Percentiles rank a stretch among this genome's conserved stretches.
Conservation (phyloP, 2,113 vertebrate genomes). For the Muntiacus muntjak region DNA sequence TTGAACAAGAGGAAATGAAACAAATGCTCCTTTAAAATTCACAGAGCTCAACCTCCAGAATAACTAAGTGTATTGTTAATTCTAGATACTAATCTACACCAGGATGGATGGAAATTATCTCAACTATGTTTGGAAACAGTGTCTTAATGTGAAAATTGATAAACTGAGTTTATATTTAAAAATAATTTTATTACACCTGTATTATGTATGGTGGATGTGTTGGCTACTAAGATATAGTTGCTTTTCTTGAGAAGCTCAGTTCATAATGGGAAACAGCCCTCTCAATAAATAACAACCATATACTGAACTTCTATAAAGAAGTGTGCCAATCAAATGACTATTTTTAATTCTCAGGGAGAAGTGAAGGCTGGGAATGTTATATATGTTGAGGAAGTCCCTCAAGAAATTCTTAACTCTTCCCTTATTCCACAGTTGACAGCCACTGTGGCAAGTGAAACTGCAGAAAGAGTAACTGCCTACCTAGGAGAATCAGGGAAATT, state of each 20-base stretch:
- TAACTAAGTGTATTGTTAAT: background rate
- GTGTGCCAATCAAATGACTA: background rate
- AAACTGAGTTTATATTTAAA: background rate
- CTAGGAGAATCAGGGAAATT: background rate
- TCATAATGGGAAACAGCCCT: background rate
- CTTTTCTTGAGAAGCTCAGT: background rate
- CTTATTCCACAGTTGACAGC: background rate
- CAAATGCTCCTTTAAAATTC: background rate
- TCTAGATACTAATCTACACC: background rate
- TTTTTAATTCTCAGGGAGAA: background rate
- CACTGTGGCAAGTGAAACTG: background rate
- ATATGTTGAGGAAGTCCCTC: background rate
- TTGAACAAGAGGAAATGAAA: background rate
- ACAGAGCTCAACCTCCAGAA: background rate
- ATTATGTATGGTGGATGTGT: background rate
- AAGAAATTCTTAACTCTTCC: background rate
- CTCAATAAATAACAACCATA: background rate
- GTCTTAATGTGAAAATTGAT: background rate
- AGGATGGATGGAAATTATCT: background rate
- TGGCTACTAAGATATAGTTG: background rate
- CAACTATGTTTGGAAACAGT: background rate
- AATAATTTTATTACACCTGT: background rate
- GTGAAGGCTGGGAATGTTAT: background rate
- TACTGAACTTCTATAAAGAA: background rate
- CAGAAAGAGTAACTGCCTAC: background rate